Base-by-base conservation (phyloP, 2,797 vertebrate genomes). In the Benthosema pterotum region DNA sequence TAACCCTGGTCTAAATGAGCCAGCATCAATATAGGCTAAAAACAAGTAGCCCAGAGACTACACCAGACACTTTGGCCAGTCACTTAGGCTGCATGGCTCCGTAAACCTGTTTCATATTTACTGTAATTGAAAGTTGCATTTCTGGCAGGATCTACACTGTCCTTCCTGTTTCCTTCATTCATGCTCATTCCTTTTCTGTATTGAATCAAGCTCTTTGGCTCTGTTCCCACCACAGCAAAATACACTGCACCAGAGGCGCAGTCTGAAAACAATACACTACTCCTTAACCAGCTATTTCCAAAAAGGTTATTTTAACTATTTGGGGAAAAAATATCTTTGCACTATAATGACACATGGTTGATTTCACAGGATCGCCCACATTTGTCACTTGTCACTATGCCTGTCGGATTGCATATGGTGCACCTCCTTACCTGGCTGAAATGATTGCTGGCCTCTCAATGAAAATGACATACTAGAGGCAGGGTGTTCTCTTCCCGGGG, bases 101-200 rank as follows among this genome's bases (percentile, higher is more conserved):
- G 63, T 82, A 88, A n/a, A 88, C 83, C 71, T 74, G 84, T 83
- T 89, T 89, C 89, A 73, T 72, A 65, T 74, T 76, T 65, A 53
- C 57, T 73, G 25, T 80, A 78, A 80, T 76, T 87, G 72, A 84
- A 87, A 83, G 32, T 77, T 53, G 70, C 72, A 79, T 82, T 83
- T 75, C 68, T 74, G 72, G 78, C 60, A 63, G 60, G 73, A 83
- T 78, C 60, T 52, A 47, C 45, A 11, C 61, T 52, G 65, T 57
- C 62, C 60, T 58, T 57, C 62, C 60, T 57, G 59, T 74, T 51
- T 68, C 69, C 54, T 52, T 57, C 12, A 50, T 62, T 73, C 32
- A 60, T 8, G 50, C 66, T 52, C 28, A 60, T 46, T 25, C 32
- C 19, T 13, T 50, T 19, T 28, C 28, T n/a, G 14, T 14, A 49